phyloP scores from a whole-genome alignment of 2,113 vertebrate species.

The Scartelaos histophorus region DNA sequence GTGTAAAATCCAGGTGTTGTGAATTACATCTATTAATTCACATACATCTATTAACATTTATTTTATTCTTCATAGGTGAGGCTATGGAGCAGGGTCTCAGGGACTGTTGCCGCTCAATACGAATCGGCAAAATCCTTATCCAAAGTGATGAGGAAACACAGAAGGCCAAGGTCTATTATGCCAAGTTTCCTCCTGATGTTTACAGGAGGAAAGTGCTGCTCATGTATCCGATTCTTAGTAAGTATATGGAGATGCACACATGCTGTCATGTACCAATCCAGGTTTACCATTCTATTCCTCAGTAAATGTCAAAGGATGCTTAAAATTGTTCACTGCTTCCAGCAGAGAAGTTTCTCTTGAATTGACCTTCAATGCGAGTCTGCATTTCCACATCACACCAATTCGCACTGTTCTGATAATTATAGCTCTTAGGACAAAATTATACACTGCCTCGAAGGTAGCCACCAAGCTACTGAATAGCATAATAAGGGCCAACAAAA shows the following conservation, averaged over 20 bases:
- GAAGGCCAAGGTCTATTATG: constrained; percentile 96
- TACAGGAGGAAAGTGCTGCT: constrained; percentile 95
- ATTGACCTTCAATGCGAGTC: constrained; percentile 68
- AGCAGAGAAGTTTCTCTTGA: constrained; percentile 52
- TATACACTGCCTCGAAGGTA: constrained; percentile 69
- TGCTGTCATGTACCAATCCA: constrained; percentile 8
- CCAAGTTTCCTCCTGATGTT: constrained; percentile 97
- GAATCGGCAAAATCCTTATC: constrained; percentile 97
- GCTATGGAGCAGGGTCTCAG: constrained; percentile 96
- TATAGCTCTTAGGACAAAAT: constrained; percentile 76
- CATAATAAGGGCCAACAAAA: constrained; percentile 71
- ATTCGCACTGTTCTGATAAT: constrained; percentile 76
- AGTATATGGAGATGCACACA: constrained; percentile 58
- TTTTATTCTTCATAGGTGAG: constrained; percentile 78
- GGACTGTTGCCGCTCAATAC: constrained; percentile 96
- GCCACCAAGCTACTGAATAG: constrained; percentile 76
- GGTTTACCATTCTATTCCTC: constrained; percentile 5
- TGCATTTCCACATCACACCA: constrained; percentile 66
- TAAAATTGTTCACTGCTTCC: constrained; percentile 37
- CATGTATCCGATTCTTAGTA: constrained; percentile 98
- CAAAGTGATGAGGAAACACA: constrained; percentile 98
- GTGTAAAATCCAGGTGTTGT: background rate
- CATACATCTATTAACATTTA: background rate
- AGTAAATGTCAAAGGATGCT: constrained; percentile 41
- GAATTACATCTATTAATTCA: background rate